Evolutionary conservation across 2,888 invertebrate genomes (phyloP), one percentile per base, ranked within the genome.

Genomic region (Teinopalpus imperialis): DNA sequence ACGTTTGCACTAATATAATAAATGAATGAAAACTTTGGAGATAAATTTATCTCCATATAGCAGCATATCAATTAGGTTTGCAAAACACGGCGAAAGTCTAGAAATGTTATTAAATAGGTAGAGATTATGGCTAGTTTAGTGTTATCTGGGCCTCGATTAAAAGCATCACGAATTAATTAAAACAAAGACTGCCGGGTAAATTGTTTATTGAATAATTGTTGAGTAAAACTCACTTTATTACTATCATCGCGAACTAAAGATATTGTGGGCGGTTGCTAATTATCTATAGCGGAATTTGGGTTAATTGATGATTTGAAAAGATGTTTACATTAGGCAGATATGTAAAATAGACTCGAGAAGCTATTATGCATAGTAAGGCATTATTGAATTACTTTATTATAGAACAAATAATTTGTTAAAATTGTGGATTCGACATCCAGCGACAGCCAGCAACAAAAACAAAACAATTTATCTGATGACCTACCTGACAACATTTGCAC

Each of bases 161-260:
- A 49, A 48, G 56, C 52, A 56, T 61, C 60, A 59, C 62, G 61
- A 62, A 58, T 57, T 63, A 56, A 62, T 63, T 63, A 63, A 58
- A 63, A 63, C 57, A 62, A 60, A 57, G 57, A 57, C 53, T 56
- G 52, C 55, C 58, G 56, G 54, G 50, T 57, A 59, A 59, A 45
- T 34, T 27, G 29, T 46, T 41, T 34, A 34, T 59, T 61, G 60
- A 56, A 57, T 61, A 58, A 61, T 34, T 40, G 32, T 45, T 40
- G 21, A 23, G 14, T 12, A 24, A 29, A 46, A 41, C 34, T 27
- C 40, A 34, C 6, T 14, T 32, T 26, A 10, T 26, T 18, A 29
- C 34, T 27, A 21, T 46, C 34, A 46, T 46, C 32, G 9, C 34
- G 6, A 8, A n/a, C 5, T 7, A 29, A 29, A 20, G 14, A 4